Evolutionary conservation across 2,888 invertebrate species (phyloP).

Genomic region (Tenthredo notha): DNA sequence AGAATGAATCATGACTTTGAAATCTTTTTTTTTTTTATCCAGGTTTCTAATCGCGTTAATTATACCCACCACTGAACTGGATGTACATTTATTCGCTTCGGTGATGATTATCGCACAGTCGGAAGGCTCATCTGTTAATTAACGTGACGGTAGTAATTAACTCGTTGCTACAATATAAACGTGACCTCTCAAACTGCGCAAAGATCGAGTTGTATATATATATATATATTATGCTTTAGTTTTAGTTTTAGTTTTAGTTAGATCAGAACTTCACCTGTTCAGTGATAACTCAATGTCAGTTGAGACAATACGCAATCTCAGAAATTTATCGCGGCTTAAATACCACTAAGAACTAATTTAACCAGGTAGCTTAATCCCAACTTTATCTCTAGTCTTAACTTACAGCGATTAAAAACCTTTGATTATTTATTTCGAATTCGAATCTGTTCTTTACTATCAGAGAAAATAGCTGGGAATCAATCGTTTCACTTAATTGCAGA

Average conservation of each 20-base stretch:
- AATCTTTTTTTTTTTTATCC: background rate
- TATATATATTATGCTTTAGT: too few species aligned
- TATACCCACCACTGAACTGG: background rate
- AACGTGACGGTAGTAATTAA: conserved; percentile 16
- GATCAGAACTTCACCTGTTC: background rate
- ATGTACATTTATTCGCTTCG: background rate
- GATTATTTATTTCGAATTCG: background rate
- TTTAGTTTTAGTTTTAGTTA: background rate
- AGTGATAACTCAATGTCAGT: background rate
- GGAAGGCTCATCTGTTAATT: conserved; percentile 12
- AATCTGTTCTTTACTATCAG: background rate
- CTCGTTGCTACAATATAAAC: background rate
- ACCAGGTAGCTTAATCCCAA: background rate
- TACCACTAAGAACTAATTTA: background rate
- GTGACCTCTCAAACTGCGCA: background rate
- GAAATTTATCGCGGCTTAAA: background rate
- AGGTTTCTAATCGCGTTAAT: background rate
- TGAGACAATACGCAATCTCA: background rate
- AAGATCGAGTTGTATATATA: background rate
- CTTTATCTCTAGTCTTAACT: background rate
- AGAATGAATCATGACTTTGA: background rate
- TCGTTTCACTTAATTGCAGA: background rate
- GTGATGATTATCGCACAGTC: conserved; percentile 8
- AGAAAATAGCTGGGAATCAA: background rate
- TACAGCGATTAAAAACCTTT: background rate